phyloP scores from a whole-genome alignment of 1,140 invertebrate genomes.

The Lordiphosa stackelbergi region DNA sequence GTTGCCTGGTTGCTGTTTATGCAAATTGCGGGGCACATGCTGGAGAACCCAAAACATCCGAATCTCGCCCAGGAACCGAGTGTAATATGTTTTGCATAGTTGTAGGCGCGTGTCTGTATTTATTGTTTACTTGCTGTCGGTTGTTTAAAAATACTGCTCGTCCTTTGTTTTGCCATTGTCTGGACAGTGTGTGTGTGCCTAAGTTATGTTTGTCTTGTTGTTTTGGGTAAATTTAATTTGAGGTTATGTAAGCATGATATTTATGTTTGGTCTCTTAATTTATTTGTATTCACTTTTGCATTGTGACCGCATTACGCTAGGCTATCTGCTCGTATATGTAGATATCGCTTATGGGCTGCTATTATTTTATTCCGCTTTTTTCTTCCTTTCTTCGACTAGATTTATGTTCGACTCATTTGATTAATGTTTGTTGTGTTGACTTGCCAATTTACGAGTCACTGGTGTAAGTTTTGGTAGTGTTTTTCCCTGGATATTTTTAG shows the following conservation, averaged over 20 bases:
- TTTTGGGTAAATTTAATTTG: slow-evolving; percentile 14
- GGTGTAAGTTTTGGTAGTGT: not conserved
- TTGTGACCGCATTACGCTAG: too few relatives aligned
- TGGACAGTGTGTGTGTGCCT: slow-evolving; percentile 4
- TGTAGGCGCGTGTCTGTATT: slow-evolving; percentile 17
- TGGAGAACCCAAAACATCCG: not conserved
- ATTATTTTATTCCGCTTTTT: not conserved
- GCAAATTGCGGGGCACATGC: slow-evolving; percentile 10
- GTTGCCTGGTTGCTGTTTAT: slow-evolving; percentile 5
- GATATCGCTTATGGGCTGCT: not conserved
- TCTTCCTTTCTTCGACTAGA: not conserved
- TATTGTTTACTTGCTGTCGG: slow-evolving; percentile 13
- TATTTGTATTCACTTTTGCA: slow-evolving; percentile 3
- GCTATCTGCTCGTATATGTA: not conserved
- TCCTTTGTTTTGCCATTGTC: not conserved
- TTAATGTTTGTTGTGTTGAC: slow-evolving; percentile 3
- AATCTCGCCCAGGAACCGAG: not conserved
- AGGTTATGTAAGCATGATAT: slow-evolving; percentile 7
- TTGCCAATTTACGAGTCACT: slow-evolving; percentile 5
- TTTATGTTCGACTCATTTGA: slow-evolving; percentile 8
- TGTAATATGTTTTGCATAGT: slow-evolving; percentile 16
- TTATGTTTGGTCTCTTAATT: slow-evolving; percentile 11
- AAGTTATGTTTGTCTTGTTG: slow-evolving; percentile 12
- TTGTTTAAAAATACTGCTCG: slow-evolving; percentile 6
- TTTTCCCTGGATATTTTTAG: slow-evolving; percentile 1